Conservation (phyloP, 2,113 vertebrate genomes). For the Cephalopholis sonnerati region DNA sequence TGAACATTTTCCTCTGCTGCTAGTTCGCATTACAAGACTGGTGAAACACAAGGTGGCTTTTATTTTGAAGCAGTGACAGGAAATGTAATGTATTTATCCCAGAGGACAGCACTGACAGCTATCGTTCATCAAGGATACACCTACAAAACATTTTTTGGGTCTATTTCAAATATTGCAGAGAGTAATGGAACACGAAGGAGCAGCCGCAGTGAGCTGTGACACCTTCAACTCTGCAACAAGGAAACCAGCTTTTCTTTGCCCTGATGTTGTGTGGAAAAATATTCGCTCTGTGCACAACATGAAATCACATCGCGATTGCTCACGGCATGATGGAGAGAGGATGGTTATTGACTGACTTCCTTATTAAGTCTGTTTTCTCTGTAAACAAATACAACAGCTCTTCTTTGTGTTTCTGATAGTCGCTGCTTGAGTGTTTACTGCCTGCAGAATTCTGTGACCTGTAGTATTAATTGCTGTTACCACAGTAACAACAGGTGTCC, state of each 20-base stretch:
- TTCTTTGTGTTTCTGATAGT: background rate
- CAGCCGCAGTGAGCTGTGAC: background rate
- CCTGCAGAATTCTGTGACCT: background rate
- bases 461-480: conserved; percentile 1
- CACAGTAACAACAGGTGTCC: background rate
- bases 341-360: background rate
- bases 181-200: background rate
- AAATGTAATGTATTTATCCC: too few species aligned
- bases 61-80: background rate
- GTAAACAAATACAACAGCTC: background rate
- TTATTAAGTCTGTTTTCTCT: background rate
- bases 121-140: background rate
- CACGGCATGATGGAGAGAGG: too few species aligned
- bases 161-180: background rate
- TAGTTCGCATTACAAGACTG: background rate
- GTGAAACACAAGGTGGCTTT: too few species aligned
- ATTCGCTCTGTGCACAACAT: too few species aligned
- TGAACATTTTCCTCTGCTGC: background rate
- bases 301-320: background rate
- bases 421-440: too few species aligned
- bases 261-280: background rate
- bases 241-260: background rate
- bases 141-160: background rate
- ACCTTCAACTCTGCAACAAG: background rate
- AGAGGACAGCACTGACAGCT: background rate